Percentiles rank a stretch among this genome's conserved stretches.
phyloP scores from a whole-genome alignment of 2,113 vertebrate species.

The Amazona guildingii region DNA sequence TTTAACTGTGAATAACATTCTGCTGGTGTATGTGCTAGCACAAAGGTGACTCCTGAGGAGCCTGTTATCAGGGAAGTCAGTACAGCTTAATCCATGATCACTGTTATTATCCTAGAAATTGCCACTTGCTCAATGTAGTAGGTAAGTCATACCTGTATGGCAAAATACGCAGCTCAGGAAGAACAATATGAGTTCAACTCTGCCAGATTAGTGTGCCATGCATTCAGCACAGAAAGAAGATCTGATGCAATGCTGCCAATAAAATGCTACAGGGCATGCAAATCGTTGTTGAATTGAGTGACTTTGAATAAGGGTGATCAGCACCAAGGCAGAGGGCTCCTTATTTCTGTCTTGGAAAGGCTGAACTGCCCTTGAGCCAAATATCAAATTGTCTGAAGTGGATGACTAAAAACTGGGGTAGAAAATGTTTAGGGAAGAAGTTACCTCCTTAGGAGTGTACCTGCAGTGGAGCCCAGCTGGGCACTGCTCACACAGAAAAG shows the following conservation, averaged over 20 bases:
- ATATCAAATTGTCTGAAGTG: neutral
- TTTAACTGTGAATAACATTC: neutral
- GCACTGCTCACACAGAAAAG: neutral
- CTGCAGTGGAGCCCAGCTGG: neutral
- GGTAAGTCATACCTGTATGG: neutral
- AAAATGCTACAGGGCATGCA: neutral
- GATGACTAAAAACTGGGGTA: neutral
- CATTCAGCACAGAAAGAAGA: neutral
- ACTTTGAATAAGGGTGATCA: neutral
- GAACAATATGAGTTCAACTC: neutral
- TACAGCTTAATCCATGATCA: neutral
- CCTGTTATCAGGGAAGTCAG: neutral
- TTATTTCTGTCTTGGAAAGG: neutral
- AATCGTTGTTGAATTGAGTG: neutral
- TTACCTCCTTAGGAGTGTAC: neutral
- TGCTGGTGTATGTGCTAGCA: neutral
- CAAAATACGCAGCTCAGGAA: neutral
- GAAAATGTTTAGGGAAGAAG: neutral
- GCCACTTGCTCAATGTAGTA: neutral
- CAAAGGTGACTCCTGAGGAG: neutral
- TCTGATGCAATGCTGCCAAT: neutral
- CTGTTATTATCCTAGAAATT: neutral
- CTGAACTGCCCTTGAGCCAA: neutral
- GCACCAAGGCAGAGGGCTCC: neutral
- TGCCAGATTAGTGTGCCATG: neutral